Base-by-base conservation (phyloP, 2,113 vertebrate species). In the Orthonyx spaldingii region DNA sequence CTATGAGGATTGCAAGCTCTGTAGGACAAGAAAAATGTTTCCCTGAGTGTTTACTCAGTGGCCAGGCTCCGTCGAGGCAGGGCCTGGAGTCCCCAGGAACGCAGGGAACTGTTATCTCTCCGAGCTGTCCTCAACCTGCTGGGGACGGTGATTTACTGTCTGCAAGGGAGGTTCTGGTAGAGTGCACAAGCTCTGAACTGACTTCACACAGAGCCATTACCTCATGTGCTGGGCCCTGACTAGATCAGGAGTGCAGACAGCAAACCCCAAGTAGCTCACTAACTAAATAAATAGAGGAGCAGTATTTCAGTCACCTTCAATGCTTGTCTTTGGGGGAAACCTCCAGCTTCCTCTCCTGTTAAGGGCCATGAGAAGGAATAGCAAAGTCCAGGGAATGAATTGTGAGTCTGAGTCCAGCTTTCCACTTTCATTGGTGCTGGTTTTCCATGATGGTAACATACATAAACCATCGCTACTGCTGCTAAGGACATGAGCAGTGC, bases 121-220 rank as follows among this genome's bases (percentile, higher is more conserved):
- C 76, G 10, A 71, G 63, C 90, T 96, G 93, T 96, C 93, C 78
- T 91, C 94, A 94, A 49, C 92, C 90, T 96, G 78, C 52, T 81
- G 11, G 9, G 91, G 83, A 80, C 9, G 3, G 71, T 92, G 93
- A 97, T 97, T 97, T 96, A 96, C 82, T 63, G 10, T 17, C 87
- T 96, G 87, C 90, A 80, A 47, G 82, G 94, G 95, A 93, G 87
- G 92, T 88, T 96, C 90, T 88, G 92, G 33, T 59, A 46, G 30
- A 84, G 64, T 27, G 79, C 94, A 80, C n/a, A n/a, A 7, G 24
- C 55, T 83, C 90, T 88, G 84, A 91, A 12, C 71, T 80, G 87
- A 28, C 53, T 95, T 77, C 79, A 81, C 83, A 65, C 35, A 50
- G 33, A 90, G 75, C 70, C 84, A 60, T 77, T 94, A 83, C 79